Evolutionary conservation across 1,140 invertebrate species (phyloP), one percentile per base, ranked within the genome.

Genomic region (Thaumatotibia leucotreta): DNA sequence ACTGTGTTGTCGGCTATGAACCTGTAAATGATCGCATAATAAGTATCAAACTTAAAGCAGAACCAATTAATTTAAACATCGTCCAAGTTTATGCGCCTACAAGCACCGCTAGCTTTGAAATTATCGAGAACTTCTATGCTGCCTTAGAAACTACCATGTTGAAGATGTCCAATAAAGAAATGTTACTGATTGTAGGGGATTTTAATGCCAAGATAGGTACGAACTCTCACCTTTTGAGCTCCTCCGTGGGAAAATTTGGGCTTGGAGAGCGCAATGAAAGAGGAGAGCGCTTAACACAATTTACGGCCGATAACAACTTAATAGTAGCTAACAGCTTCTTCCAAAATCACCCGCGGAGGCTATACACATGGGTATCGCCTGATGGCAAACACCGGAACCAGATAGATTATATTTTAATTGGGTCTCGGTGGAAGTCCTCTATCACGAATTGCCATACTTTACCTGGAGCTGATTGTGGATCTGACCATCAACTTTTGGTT

Each of bases 1-100:
- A 70, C 17, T 68, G 45, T 62, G 69, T 76, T 0, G 63, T 63
- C 9, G 72, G 69, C 11, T 76, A 72, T 29, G 61, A 72, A 63
- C 39, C 72, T 9, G 64, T 74, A 2, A 76, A 49, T 24, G 72
- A 76, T 32, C 29, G 72, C 52, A 49, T 75, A 17, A 29, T 75
- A 9, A 68, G 39, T 29, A 54, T 77, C 1, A 75, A 68, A 22
- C 32, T 68, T 1, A 66, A 68, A 23, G 64, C 64, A 11, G 31
- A 0, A 8, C 52, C 69, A 1, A 20, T 70, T 6, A 66, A 39
- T 24, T 20, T 69, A 2, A 69, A 69, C 29, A 64, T 70, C 14
- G 52, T 70, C 33, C 62, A 67, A 22, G 50, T 65, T 10, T 70
- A 67, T 58, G 65, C 65, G 10, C 65, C 62, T n/a, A 67, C 62